Evolutionary conservation across 2,113 vertebrate species (phyloP).

Genomic region (Nestor notabilis): DNA sequence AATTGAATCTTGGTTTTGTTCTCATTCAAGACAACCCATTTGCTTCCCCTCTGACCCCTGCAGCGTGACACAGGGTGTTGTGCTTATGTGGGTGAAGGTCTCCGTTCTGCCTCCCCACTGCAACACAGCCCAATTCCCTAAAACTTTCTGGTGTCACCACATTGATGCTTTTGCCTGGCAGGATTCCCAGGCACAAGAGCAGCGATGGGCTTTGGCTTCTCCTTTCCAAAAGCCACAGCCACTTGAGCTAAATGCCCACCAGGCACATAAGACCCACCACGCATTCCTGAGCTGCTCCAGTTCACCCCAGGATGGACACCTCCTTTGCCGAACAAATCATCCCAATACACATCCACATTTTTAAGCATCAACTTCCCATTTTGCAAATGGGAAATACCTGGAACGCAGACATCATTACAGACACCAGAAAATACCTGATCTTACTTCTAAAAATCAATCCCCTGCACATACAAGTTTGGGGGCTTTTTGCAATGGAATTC

Average conservation of each 20-base stretch:
- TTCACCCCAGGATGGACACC: neutral
- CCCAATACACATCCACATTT: neutral
- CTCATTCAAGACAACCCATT: fast-evolving
- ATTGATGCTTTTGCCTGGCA: neutral
- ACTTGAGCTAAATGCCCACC: neutral
- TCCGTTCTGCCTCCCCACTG: neutral
- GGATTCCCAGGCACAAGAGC: neutral
- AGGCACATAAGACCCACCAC: neutral
- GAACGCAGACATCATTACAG: neutral
- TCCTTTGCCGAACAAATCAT: neutral
- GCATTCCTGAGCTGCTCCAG: neutral
- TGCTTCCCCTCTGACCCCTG: neutral
- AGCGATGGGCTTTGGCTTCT: neutral
- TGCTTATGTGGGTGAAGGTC: neutral
- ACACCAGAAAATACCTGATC: neutral
- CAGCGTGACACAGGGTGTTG: neutral
- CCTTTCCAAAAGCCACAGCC: neutral
- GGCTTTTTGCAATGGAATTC: neutral
- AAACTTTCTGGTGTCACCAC: neutral
- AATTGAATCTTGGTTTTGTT: neutral
- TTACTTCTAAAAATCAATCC: neutral
- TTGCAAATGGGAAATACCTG: conserved; percentile 3
- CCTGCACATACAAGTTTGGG: neutral
- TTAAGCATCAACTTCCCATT: neutral
- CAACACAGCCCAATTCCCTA: neutral